Evolutionary conservation across 1,140 invertebrate genomes (phyloP).

Genomic region (Magallana gigas): DNA sequence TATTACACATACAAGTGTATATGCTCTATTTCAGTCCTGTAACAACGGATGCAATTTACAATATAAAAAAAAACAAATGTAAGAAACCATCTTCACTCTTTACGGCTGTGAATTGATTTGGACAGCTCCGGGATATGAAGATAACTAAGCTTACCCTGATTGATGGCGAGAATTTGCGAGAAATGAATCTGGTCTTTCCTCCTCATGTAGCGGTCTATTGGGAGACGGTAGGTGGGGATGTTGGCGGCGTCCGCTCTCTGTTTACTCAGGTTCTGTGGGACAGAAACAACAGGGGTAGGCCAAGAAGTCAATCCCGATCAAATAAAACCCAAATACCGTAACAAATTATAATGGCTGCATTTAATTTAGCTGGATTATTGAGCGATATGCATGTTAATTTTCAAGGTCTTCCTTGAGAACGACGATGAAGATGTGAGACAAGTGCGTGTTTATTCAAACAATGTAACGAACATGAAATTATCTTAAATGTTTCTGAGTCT

Average conservation of each 20-base stretch:
- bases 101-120: no score
- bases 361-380: no score
- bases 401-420: background rate
- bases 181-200: conserved; percentile 54
- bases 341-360: no score
- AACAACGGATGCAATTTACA: no score
- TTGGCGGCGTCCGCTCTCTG: conserved; percentile 49
- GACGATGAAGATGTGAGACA: background rate
- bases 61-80: no score
- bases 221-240: conserved; percentile 63
- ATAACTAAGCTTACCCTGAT: conserved; percentile 63
- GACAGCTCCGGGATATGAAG: no score
- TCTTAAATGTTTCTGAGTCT: background rate
- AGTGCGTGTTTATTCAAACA: background rate
- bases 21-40: no score
- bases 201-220: conserved; percentile 68
- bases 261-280: conserved; percentile 53
- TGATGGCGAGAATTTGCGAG: conserved; percentile 66
- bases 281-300: conserved; percentile 15
- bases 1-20: no score
- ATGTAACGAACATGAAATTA: conserved; percentile 15
- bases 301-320: conserved; percentile 20
- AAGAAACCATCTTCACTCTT: no score
- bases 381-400: no score
- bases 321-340: background rate